Percentiles rank a stretch among this genome's conserved stretches.
These are phyloP conservation scores for Adineta ricciae DNA, from an alignment of 2,888 invertebrate genomes.

Conservation along the genomic window DNA sequence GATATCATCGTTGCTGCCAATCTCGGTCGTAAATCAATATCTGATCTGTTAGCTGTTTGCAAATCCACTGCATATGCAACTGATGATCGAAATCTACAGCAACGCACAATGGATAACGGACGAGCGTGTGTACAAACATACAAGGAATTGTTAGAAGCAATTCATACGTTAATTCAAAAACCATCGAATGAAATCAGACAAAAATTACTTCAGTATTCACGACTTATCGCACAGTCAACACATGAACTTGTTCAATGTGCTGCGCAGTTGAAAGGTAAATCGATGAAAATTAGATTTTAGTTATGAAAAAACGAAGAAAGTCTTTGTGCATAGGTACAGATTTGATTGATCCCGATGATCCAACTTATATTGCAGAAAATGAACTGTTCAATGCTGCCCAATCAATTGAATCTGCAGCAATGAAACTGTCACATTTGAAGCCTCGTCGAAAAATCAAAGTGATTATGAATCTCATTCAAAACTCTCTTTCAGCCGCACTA, in stretches of 20 bases:
- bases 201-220: slow-evolving; percentile 66
- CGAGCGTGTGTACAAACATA: slow-evolving; percentile 75
- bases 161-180: slow-evolving; percentile 52
- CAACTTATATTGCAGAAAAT: slow-evolving; percentile 94
- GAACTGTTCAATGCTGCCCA: slow-evolving; percentile 91
- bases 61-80: slow-evolving; percentile 60
- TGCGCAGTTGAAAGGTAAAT: slow-evolving; percentile 73
- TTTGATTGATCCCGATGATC: slow-evolving; percentile 92
- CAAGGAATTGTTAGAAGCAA: slow-evolving; percentile 71
- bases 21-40: slow-evolving; percentile 81
- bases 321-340: slow-evolving; percentile 60
- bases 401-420: slow-evolving; percentile 93
- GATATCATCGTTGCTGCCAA: slow-evolving; percentile 92
- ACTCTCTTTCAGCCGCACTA: too few species aligned
- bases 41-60: slow-evolving; percentile 77
- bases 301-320: too few species aligned
- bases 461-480: neutral
- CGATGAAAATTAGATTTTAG: too few species aligned
- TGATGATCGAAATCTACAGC: slow-evolving; percentile 68
- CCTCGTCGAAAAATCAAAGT: slow-evolving; percentile 73
- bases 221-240: slow-evolving; percentile 78
- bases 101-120: slow-evolving; percentile 68
- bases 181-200: slow-evolving; percentile 50
- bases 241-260: slow-evolving; percentile 83
- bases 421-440: slow-evolving; percentile 77